Base-by-base conservation (phyloP, 1,140 invertebrate genomes). In the Drosophila miranda region DNA sequence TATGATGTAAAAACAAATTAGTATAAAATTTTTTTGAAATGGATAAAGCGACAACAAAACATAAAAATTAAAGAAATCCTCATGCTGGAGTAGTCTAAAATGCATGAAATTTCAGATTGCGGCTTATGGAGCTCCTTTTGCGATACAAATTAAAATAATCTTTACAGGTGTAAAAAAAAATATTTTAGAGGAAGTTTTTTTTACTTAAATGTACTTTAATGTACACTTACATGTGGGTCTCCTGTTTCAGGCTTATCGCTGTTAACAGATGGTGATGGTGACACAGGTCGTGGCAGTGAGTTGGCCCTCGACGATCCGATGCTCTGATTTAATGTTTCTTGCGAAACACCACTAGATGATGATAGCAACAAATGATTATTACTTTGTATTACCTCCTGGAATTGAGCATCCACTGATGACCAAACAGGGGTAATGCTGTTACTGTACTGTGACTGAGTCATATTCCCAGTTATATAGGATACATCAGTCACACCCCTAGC, bases 221-320 rank as follows among this genome's bases (percentile, higher is more conserved):
- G 2, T 51, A 77, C 88, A 19, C 19, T 79, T 76, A 80, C 83
- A 50, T 89, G 82, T 6, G 75, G 45, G 56, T 89, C 80, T n/a
- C 64, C 76, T 42, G 28, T 38, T 89, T 95, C 94, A 16, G 94
- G 94, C 82, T 96, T 96, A 73, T 97, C 96, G 79, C 95, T 96
- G 41, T 94, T 93, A 51, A 96, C 91, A 7, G 96, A 97, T 4
- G 96, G 96, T 62, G 96, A 96, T 7, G 96, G 96, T 77, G 96
- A 97, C 30, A 94, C 94, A 6, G 96, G 96, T 64, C 96, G 92
- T 51, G 95, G 94, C 67, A 96, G 92, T 62, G 94, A 95, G 89
- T 94, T 94, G 19, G 92, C 92, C 54, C 92, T 83, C 23, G 92
- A 92, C 5, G 92, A 92, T 70, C 91, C 91, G 19, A 91, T 89